Base-by-base conservation (phyloP, 2,888 invertebrate species). In the Hetaerina titia region DNA sequence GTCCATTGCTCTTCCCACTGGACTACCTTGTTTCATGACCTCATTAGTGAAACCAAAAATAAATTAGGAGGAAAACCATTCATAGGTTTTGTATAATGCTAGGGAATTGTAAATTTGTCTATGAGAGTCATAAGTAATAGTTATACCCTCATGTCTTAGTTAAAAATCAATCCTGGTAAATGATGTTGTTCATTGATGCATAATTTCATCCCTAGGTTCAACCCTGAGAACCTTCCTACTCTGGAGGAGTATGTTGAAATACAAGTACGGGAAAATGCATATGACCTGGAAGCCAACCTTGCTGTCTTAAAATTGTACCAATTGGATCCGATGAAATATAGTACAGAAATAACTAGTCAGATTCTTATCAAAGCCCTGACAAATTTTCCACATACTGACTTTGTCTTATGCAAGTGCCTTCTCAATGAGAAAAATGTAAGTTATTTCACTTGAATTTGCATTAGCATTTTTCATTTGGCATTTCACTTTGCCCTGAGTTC, bases 291-390 rank as follows among this genome's bases (percentile, higher is more conserved):
- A 97, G 99, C 99, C 1, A 99, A 99, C 96, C 97, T 99, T 96
- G 99, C 99, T 4, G 99, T 99, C 19, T 97, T 99, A 90, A 99
- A 99, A 97, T 97, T 99, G 96, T 99, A 99, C 96, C 99, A 99
- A 97, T 99, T 99, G 96, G 99, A 99, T 96, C 99, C 99, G 0
- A 98, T 98, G 95, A 98, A 98, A 96, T 98, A 99, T 96, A 98
- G 99, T 96, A 97, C 98, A 90, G 98, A 98, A 95, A 98, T 99
- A 74, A 98, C 99, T 4, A 98, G 98, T 96, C 98, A 98, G 96
- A 99, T 99, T 96, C 97, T 99, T 89, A 96, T 99, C 96, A 99
- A 99, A 96, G 99, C 99, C 2, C 97, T 99, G 88, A 99, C 99
- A 17, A 99, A 99, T 97, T 98, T 99, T 96, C 99, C 99, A 0